Evolutionary conservation across 1,140 invertebrate species (phyloP).

Genomic region (Centruroides vittatus): DNA sequence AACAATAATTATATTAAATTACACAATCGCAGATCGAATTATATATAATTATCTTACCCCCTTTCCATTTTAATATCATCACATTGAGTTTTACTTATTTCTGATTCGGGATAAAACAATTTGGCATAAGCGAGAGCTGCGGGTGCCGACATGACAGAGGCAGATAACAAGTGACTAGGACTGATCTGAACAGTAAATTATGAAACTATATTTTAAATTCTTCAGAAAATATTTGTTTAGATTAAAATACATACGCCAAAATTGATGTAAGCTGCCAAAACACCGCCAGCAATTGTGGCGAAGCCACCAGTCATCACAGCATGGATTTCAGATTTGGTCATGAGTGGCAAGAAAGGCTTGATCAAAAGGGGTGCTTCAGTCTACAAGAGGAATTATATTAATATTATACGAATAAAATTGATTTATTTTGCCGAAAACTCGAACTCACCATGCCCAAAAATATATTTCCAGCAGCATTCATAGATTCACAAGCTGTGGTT

Average conservation of each 20-base stretch:
- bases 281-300: constrained; percentile 84
- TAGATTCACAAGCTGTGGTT: constrained; percentile 82
- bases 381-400: constrained; percentile 33
- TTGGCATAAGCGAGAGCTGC: constrained; percentile 78
- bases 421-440: no score
- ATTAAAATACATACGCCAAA: constrained; percentile 57
- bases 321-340: constrained; percentile 83
- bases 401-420: no score
- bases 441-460: constrained; percentile 66
- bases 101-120: constrained; percentile 78
- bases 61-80: constrained; percentile 36
- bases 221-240: neutral
- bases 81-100: constrained; percentile 50
- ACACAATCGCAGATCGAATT: no score
- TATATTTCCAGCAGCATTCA: constrained; percentile 76
- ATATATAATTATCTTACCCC: constrained; percentile 20
- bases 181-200: constrained; percentile 23
- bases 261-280: constrained; percentile 78
- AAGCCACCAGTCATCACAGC: constrained; percentile 87
- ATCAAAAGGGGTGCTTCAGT: constrained; percentile 80
- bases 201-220: no score
- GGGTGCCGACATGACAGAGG: constrained; percentile 89
- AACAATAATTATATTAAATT: no score
- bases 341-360: constrained; percentile 59
- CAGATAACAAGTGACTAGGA: constrained; percentile 49